A percentile compares a stretch with the other conserved stretches of the same genome.
These are phyloP conservation scores for Calameuta filiformis DNA, from an alignment of 2,888 invertebrate species.

Conservation along the genomic window DNA sequence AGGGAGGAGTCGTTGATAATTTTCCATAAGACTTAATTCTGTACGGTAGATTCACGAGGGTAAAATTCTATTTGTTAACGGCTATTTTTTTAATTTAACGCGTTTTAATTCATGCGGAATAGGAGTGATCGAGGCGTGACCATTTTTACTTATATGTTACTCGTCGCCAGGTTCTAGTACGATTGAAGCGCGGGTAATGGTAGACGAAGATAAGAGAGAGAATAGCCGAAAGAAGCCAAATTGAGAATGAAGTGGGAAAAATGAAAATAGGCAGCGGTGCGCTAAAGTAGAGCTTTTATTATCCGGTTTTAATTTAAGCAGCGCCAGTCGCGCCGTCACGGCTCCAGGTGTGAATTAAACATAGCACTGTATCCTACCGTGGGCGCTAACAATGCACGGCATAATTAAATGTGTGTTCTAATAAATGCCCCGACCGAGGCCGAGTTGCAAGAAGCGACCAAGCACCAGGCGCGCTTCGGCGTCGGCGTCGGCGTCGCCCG, in stretches of 20 bases:
- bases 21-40: no score
- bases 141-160: no score
- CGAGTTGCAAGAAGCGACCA: constrained; percentile 14
- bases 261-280: constrained; percentile 30
- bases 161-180: no score
- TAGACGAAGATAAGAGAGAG: constrained; percentile 5
- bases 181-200: no score
- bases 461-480: constrained; percentile 25
- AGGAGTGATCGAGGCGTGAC: no score
- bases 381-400: constrained; percentile 48
- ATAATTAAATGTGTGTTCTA: constrained; percentile 62
- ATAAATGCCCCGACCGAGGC: constrained; percentile 48
- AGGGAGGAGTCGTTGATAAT: no score
- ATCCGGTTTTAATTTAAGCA: constrained; percentile 65
- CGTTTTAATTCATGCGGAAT: no score
- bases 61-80: no score
- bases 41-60: no score
- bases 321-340: constrained; percentile 60
- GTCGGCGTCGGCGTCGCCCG: constrained; percentile 29
- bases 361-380: constrained; percentile 36
- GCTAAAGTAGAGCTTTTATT: constrained; percentile 59
- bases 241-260: neutral
- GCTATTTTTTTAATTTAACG: no score
- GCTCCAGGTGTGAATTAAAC: constrained; percentile 62
- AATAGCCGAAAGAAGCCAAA: neutral